Percentiles rank a stretch among this genome's conserved stretches.
Conservation (phyloP, 2,113 vertebrate species). For the Sphyrna mokarran region DNA sequence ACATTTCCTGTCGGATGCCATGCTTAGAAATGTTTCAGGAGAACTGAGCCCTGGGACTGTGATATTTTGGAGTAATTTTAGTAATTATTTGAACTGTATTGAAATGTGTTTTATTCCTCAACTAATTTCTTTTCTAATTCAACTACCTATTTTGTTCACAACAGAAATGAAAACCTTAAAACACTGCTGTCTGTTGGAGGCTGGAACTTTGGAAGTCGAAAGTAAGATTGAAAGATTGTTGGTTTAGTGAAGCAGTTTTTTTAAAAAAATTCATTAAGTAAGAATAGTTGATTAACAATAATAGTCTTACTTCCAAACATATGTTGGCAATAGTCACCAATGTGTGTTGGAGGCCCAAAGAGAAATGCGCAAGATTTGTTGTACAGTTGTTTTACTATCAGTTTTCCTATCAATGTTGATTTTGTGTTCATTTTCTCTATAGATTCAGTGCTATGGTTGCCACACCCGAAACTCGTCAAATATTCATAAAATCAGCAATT, state of each 20-base stretch:
- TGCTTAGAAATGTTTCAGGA: no score
- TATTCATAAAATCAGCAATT: conserved; percentile 68
- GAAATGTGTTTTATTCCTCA: neutral
- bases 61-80: conserved; percentile 14
- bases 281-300: neutral
- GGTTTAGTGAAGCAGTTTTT: neutral
- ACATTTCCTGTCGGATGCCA: no score
- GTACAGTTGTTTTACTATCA: neutral
- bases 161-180: conserved; percentile 66
- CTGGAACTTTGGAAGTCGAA: conserved; percentile 54
- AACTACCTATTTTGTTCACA: conserved; percentile 34
- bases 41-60: neutral
- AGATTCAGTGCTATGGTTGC: conserved; percentile 67
- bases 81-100: neutral
- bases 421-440: neutral
- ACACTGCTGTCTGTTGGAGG: conserved; percentile 74
- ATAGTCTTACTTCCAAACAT: neutral
- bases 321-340: neutral
- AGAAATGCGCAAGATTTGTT: neutral
- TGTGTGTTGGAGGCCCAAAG: neutral
- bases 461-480: conserved; percentile 51
- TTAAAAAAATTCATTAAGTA: neutral
- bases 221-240: conserved; percentile 41
- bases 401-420: accelerated
- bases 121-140: neutral